Percentiles rank a stretch among this genome's conserved stretches.
Conservation (phyloP, 2,888 invertebrate genomes). For the Alloscopus bannaensis region DNA sequence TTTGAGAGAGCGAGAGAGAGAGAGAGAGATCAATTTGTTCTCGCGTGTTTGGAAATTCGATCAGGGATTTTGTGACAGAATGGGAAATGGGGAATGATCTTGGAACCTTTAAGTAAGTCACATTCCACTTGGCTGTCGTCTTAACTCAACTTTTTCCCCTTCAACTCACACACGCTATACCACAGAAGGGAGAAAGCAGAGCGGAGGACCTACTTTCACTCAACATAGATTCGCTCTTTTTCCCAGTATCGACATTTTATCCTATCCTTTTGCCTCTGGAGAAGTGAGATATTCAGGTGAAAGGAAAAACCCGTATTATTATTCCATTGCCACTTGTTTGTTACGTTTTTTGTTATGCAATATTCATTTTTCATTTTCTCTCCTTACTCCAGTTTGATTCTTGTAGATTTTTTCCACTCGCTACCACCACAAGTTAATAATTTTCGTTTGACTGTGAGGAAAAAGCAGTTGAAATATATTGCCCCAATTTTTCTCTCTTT, state of each 20-base stretch:
- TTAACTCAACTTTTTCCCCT: background rate
- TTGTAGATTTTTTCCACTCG: too few relatives aligned
- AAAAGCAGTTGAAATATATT: too few relatives aligned
- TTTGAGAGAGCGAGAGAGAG: background rate
- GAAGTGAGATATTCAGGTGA: too few relatives aligned
- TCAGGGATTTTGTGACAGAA: slow-evolving; percentile 39
- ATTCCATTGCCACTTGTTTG: slow-evolving; percentile 11
- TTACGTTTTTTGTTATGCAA: slow-evolving; percentile 17
- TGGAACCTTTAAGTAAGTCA: slow-evolving; percentile 22
- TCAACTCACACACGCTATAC: too few relatives aligned
- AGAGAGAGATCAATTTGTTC: slow-evolving; percentile 35
- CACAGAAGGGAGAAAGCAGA: too few relatives aligned
- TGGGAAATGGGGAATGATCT: slow-evolving; percentile 11
- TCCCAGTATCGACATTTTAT: background rate
- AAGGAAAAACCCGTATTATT: too few relatives aligned
- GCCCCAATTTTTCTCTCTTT: too few relatives aligned
- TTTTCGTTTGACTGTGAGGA: too few relatives aligned
- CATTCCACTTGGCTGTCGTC: slow-evolving; percentile 12
- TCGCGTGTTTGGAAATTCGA: slow-evolving; percentile 39
- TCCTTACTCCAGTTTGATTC: background rate
- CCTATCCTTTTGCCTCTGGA: background rate
- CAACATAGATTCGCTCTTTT: background rate
- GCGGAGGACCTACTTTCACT: background rate
- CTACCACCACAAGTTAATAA: too few relatives aligned
- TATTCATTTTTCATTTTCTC: slow-evolving; percentile 30